Evolutionary conservation across 1,140 invertebrate genomes (phyloP), one percentile per base, ranked within the genome.

Genomic region (Teleopsis dalmanni): DNA sequence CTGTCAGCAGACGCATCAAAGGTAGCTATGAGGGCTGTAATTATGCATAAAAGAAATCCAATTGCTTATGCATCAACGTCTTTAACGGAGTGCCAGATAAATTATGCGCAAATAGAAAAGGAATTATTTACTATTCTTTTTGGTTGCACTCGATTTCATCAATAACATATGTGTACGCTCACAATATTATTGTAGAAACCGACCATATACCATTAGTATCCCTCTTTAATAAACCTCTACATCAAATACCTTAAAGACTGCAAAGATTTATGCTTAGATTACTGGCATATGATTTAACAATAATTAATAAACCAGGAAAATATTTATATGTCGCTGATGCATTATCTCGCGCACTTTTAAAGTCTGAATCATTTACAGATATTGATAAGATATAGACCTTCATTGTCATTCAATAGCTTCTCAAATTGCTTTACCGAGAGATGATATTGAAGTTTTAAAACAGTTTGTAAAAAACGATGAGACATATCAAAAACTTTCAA

Each of bases 61-160:
- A 54, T 70, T n/a, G 60, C 60, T 35, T 72, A 57, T 52, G 66
- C 65, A 9, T 69, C 63, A 21, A 38, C 23, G 34, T 33, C 38
- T 8, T 42, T 55, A 40, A 48, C 57, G 9, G 43, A 68, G 41
- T 61, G 52, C 10, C 62, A 76, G 54, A 34, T 57, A 38, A 60
- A 61, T n/a, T 78, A 74, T 52, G 55, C 65, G 6, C 67, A 72
- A 51, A 74, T 74, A 25, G 72, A 76, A 47, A 74, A 72, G 48
- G 71, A 76, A 56, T 50, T 62, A n/a, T 58, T 71, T 14, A 67
- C 66, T n/a, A 62, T 76, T 18, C 23, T 58, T 35, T 71, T 61
- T 59, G 60, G 50, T 22, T 63, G 51, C 54, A 53, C 56, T 47
- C 61, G 59, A 47, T 77, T 74, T 58, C 57, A 62, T 33, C 59